phyloP scores from a whole-genome alignment of 2,113 vertebrate species.

The Perca fluviatilis region DNA sequence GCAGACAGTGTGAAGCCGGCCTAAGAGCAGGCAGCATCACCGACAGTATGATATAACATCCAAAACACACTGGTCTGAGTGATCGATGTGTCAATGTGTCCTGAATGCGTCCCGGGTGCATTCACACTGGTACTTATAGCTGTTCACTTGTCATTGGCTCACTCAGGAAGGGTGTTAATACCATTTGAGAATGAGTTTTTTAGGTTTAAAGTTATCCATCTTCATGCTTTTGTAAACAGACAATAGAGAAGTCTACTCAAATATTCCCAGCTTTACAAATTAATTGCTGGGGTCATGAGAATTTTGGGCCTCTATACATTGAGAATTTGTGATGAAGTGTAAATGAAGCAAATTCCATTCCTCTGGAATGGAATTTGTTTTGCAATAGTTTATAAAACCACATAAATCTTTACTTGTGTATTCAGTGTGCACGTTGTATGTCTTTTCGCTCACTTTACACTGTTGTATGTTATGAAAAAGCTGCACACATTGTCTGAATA shows the following conservation, averaged over 20 bases:
- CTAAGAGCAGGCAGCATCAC: too few species aligned
- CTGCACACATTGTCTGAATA: slow-evolving; percentile 42
- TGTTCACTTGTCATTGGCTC: too few species aligned
- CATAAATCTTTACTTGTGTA: slow-evolving; percentile 3
- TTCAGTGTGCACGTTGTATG: neutral
- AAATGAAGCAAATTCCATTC: neutral
- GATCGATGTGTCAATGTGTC: too few species aligned
- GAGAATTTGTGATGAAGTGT: neutral
- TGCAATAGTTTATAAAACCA: slow-evolving; percentile 17
- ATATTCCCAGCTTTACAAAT: neutral
- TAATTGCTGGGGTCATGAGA: neutral
- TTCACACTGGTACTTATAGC: too few species aligned
- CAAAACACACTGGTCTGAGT: too few species aligned
- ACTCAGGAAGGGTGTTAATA: too few species aligned
- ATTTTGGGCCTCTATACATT: neutral
- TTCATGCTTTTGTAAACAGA: neutral
- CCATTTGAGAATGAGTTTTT: too few species aligned
- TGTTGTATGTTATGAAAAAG: slow-evolving; percentile 29
- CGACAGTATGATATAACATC: too few species aligned
- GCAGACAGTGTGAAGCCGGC: too few species aligned
- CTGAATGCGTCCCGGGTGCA: too few species aligned
- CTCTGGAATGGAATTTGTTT: slow-evolving; percentile 18
- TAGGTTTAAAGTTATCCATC: neutral
- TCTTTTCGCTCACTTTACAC: slow-evolving; percentile 15
- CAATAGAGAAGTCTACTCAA: neutral